Evolutionary conservation across 2,888 invertebrate genomes (phyloP), one percentile per base, ranked within the genome.

Genomic region (Pollenia griseotomentosa): DNA sequence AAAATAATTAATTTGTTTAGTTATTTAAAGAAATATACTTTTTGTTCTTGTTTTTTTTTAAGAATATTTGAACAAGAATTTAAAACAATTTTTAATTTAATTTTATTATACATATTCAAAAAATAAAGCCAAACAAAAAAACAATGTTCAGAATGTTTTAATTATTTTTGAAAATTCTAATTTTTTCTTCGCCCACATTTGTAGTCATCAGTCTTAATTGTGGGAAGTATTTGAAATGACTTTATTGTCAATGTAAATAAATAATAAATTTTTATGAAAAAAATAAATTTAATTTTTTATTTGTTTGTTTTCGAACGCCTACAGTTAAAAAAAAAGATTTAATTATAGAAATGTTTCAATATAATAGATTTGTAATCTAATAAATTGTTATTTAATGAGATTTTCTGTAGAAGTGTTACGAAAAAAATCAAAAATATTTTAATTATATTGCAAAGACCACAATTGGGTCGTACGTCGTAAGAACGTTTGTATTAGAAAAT

Each of bases 201-300:
- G 23, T 14, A 40, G 19, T 80, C 23, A 65, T 71, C 33, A 48
- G 12, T 73, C 46, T 66, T 55, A 65, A 65, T 71, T 65, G 82
- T 85, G 85, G 82, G 82, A 61, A 74, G 66, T 68, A 65, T 81
- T 73, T 66, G 46, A 78, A 77, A 77, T 63, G 11, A 2, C 71
- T 61, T 61, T 33, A 6, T 70, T 70, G 83, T 77, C 70, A 83
- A 78, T 71, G 77, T 42, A 70, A 71, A 77, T 33, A 83, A 77
- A 71, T 63, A 78, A 83, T 77, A 71, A 44, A 74, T 63, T 33
- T 71, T 42, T 44, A 44, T 23, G 14, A 44, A 42, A 77, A 33
- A 61, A 55, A 61, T 33, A 48, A 16, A 46, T 10, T 68, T 48
- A 68, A 23, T 7, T 46, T 14, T 55, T 65, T 63, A 48, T 73